These are phyloP conservation scores for Ectemnius cavifrons DNA, from an alignment of 2,888 invertebrate genomes.

Conservation along the genomic window DNA sequence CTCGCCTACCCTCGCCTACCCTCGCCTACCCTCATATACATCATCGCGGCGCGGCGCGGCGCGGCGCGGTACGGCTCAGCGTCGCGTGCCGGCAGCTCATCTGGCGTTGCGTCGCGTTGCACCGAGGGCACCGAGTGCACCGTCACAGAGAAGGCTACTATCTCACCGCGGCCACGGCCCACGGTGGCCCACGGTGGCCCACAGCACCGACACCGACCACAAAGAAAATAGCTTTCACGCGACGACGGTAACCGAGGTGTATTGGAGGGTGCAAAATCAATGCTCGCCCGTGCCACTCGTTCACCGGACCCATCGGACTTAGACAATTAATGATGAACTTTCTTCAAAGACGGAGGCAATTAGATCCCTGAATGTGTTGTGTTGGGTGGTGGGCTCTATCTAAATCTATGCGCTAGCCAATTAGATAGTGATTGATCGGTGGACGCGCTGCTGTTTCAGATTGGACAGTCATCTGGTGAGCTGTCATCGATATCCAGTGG, in stretches of 20 bases:
- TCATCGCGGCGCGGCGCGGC: constrained; percentile 55
- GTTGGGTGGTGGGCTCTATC: too few species aligned
- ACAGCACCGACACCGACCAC: too few species aligned
- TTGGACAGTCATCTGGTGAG: constrained; percentile 90
- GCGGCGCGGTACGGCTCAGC: constrained; percentile 39
- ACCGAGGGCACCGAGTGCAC: constrained; percentile 17
- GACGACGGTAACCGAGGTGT: constrained; percentile 56
- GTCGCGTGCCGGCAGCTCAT: constrained; percentile 76
- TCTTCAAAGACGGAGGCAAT: constrained; percentile 45
- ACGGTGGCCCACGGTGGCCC: too few species aligned
- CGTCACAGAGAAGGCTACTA: constrained; percentile 68
- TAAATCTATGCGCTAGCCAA: neutral
- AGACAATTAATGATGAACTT: too few species aligned
- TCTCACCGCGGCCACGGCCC: too few species aligned
- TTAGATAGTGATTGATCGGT: too few species aligned
- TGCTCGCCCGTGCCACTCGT: constrained; percentile 53
- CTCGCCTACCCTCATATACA: constrained; percentile 52
- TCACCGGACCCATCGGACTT: too few species aligned
- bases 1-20: too few species aligned
- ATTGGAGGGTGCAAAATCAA: constrained; percentile 71
- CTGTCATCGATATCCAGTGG: constrained; percentile 87
- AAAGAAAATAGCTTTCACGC: constrained; percentile 69
- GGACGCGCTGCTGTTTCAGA: constrained; percentile 79
- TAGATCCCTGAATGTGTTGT: too few species aligned
- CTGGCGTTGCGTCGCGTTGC: constrained; percentile 59